Base-by-base conservation (phyloP, 2,113 vertebrate genomes). In the Pristiophorus japonicus region DNA sequence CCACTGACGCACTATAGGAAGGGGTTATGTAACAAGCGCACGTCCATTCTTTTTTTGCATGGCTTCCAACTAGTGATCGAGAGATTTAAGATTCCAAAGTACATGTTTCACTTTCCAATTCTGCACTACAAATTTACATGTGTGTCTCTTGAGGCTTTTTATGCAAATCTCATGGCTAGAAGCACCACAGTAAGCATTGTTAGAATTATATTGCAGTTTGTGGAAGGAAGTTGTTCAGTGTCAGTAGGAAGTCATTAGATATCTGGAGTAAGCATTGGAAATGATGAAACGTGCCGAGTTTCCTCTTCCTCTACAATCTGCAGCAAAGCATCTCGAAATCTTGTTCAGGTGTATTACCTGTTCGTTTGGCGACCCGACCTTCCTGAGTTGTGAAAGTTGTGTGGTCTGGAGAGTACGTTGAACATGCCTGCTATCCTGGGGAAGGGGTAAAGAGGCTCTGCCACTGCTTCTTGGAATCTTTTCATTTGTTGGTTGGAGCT, bases 221-320 rank as follows among this genome's bases (percentile, higher is more conserved):
- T 59, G 30, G 87, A 24, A 90, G 87, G 87, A 90, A 90, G 87
- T 90, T 62, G 55, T 59, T 90, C 87, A 90, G 51, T 59, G 87
- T 90, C 30, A 90, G 34, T 90, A 47, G 87, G 87, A 90, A 51
- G 10, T 90, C 11, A 90, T 34, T 90, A 16, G 87, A 90, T 14
- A 51, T 90, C 87, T 81, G 78, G 78, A 81, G 78, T 81, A 81
- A 81, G 38, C 38, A 81, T 81, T 81, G 16, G 78, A 81, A 42
- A 42, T n/a, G 38, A 38, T 81, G 78, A 81, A 81, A 81, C 22
- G 38, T 81, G 78, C 78, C 78, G 45, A 81, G 5, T 42, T 42
- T 81, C 78, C 78, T 42, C 1, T 81, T 81, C n/a, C 78, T 81
- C 18, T 42, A 42, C 38, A 81, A 81, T 81, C 38, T 20, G 4